Base-by-base conservation (phyloP, 2,113 vertebrate genomes). In the Paradoxurus hermaphroditus region DNA sequence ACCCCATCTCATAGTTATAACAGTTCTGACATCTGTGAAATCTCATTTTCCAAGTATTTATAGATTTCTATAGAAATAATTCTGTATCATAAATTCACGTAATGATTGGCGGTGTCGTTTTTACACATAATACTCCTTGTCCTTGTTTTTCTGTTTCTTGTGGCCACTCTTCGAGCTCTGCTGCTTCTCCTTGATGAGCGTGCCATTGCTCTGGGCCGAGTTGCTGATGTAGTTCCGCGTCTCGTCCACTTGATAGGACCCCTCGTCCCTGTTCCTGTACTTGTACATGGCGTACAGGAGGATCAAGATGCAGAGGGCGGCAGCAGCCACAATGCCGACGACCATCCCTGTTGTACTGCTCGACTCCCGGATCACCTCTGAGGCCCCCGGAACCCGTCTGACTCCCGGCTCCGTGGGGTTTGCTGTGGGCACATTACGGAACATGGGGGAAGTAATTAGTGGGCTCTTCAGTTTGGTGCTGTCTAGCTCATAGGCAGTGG, bases 391-490 rank as follows among this genome's bases (percentile, higher is more conserved):
- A 98, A 99, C 99, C 99, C 99, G 99, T 99, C 99, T 99, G 99
- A 99, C 99, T 99, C 99, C 99, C 13, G 99, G 99, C 99, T 99
- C 99, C 98, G 99, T 99, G 99, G 99, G 99, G 99, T 99, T 99
- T 99, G 99, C 99, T 99, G 99, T 99, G 99, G 99, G 99, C 99
- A 99, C 99, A 99, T 99, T 99, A 99, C 98, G 99, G 99, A 99
- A 99, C 99, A 99, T 99, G 99, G 99, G 99, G 99, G 99, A 99
- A 99, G 99, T 99, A 99, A 99, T 99, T 99, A 99, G 99, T 98
- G 99, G 99, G 99, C 99, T 99, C 99, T 99, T 99, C 99, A 99
- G 99, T 99, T 99, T 99, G 99, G 99, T 99, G 99, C 99, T 99
- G 99, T 99, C 99, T 99, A 99, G 99, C 99, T 99, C 99, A 99